Evolutionary conservation across 2,888 invertebrate genomes (phyloP).

Genomic region (Parascotia fuliginaria): DNA sequence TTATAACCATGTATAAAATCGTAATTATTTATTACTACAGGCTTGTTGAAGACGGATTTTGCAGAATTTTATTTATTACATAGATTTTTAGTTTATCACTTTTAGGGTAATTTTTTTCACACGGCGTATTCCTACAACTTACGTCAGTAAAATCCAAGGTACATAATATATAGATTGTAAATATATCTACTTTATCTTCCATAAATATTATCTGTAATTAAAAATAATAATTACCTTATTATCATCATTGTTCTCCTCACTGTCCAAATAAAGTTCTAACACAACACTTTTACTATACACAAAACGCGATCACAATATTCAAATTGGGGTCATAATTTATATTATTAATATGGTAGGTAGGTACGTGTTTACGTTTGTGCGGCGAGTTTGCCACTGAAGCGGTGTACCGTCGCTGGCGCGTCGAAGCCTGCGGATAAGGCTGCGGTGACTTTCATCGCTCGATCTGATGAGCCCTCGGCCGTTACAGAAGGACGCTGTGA

Average conservation of each 20-base stretch:
- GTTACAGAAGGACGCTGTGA: slow-evolving; percentile 34
- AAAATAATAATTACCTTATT: slow-evolving; percentile 56
- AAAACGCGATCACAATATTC: slow-evolving; percentile 52
- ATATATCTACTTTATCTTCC: background rate
- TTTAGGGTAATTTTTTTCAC: too few relatives aligned
- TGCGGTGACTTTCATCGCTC: slow-evolving; percentile 50
- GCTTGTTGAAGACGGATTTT: too few relatives aligned
- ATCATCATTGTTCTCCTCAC: slow-evolving; percentile 61
- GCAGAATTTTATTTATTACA: too few relatives aligned
- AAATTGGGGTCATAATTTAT: too few relatives aligned
- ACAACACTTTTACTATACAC: slow-evolving; percentile 71
- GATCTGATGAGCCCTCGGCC: slow-evolving; percentile 32
- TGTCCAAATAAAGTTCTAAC: slow-evolving; percentile 55
- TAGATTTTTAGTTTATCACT: too few relatives aligned
- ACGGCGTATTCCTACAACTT: too few relatives aligned
- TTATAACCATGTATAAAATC: background rate
- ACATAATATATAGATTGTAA: too few relatives aligned
- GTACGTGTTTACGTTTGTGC: slow-evolving; percentile 63
- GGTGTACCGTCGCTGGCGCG: slow-evolving; percentile 40
- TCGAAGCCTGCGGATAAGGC: slow-evolving; percentile 63
- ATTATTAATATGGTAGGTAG: too few relatives aligned
- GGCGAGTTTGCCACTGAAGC: slow-evolving; percentile 64
- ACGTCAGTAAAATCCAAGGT: too few relatives aligned
- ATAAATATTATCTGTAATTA: background rate
- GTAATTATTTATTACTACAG: background rate